phyloP scores from a whole-genome alignment of 1,140 invertebrate species.

The Megalonaias nervosa region DNA sequence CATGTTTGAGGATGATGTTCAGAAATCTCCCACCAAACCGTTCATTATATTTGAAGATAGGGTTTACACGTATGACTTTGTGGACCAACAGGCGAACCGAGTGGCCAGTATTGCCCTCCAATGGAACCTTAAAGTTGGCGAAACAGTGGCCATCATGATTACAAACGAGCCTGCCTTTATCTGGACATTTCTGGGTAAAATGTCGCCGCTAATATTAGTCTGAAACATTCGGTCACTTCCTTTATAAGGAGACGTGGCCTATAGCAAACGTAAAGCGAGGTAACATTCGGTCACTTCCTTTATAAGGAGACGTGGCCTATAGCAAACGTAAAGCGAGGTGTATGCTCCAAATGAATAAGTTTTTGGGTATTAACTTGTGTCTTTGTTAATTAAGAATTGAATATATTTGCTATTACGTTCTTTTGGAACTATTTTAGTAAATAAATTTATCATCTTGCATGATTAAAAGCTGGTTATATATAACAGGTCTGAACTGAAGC shows the following conservation, averaged over 20 bases:
- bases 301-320: no score
- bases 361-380: background rate
- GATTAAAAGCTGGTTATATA: no score
- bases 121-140: slow-evolving; percentile 37
- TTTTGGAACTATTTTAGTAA: background rate
- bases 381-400: background rate
- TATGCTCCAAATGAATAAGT: no score
- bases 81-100: slow-evolving; percentile 48
- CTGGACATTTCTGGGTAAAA: slow-evolving; percentile 60
- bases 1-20: slow-evolving; percentile 44
- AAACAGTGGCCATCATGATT: slow-evolving; percentile 51
- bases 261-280: no score
- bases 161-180: slow-evolving; percentile 58
- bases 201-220: background rate
- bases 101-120: slow-evolving; percentile 40
- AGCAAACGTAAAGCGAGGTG: no score
- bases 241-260: no score
- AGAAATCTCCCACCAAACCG: slow-evolving; percentile 25
- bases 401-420: background rate
- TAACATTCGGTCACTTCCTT: no score
- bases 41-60: slow-evolving; percentile 54
- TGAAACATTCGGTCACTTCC: no score
- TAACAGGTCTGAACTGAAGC: no score
- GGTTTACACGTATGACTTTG: slow-evolving; percentile 43
- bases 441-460: no score